phyloP scores from a whole-genome alignment of 2,888 invertebrate species.

The Nomada lathburiana region DNA sequence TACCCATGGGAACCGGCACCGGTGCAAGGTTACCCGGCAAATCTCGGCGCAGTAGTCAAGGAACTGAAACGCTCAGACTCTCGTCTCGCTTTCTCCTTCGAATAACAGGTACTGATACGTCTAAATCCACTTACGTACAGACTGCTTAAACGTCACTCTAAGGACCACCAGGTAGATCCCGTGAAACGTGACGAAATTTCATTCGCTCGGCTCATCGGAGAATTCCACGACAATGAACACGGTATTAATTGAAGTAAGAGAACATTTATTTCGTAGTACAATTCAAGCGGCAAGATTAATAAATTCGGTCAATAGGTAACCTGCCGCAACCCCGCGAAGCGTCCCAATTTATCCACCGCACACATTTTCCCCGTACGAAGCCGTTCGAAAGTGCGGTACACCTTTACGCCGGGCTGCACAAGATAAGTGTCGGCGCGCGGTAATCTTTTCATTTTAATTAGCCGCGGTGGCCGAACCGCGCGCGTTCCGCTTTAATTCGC shows the following conservation, averaged over 20 bases:
- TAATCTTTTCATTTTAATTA: slow-evolving; percentile 45
- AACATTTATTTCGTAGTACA: too few relatives aligned
- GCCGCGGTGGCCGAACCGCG: neutral
- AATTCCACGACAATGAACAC: neutral
- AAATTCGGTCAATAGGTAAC: too few relatives aligned
- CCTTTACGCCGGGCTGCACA: neutral
- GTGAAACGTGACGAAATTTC: neutral
- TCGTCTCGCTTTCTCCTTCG: slow-evolving; percentile 13
- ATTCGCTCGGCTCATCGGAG: neutral
- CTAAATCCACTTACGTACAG: neutral
- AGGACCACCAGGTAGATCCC: too few relatives aligned
- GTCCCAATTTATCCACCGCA: neutral
- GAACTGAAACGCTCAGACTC: slow-evolving; percentile 45
- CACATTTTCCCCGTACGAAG: neutral
- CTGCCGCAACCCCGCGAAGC: neutral
- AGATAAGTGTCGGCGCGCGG: neutral
- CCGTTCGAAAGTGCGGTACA: neutral
- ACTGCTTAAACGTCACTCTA: slow-evolving; percentile 7
- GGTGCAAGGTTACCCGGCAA: slow-evolving; percentile 42
- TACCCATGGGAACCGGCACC: slow-evolving; percentile 44
- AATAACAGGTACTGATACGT: neutral
- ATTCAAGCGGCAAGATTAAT: too few relatives aligned
- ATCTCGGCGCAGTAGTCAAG: slow-evolving; percentile 31
- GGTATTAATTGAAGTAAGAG: too few relatives aligned
- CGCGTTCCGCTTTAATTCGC: slow-evolving; percentile 29